Evolutionary conservation across 2,113 vertebrate species (phyloP), one percentile per base, ranked within the genome.

Genomic region (Poicephalus meyeri): DNA sequence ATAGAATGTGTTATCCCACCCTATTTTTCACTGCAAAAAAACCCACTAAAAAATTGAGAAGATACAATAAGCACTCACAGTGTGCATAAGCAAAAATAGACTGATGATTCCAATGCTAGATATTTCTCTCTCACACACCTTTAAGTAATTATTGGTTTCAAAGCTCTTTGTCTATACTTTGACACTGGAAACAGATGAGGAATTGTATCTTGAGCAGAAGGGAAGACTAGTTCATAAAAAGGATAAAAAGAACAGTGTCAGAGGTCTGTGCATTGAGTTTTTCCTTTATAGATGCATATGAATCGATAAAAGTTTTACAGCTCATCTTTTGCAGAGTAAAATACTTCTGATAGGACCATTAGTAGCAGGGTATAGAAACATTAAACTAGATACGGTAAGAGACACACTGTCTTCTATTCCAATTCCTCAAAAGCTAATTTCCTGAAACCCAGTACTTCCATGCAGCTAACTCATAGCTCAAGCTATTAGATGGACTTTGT

Each of bases 171-270:
- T 87, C 70, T 84, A 65, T 66, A 85, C 85, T 95, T 82, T 86
- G 81, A 91, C 93, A 86, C 23, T 92, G 78, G 65, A 89, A 96
- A 95, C 94, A 95, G 78, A 87, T 58, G 78, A 92, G 28, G 50
- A 93, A 86, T 68, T 94, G 72, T 89, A 84, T 55, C 28, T 83
- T 63, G 23, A 73, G 55, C 56, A 91, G 46, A 90, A 84, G 53
- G 29, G 74, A 68, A 85, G 80, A 87, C 0, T 21, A 6, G 19
- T 77, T 77, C 81, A 58, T 53, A 46, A n/a, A 61, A 76, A 80
- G 31, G 31, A 83, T 68, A 76, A 68, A 16, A 87, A 65, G 26
- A 95, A 41, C 46, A 61, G 37, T 37, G 89, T 14, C 2, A 1
- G 71, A 91, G 47, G 44, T 65, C 79, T 88, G 16, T 20, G 14